These are phyloP conservation scores for Rhynchomys soricoides DNA, from an alignment of 2,113 vertebrate genomes.

Conservation along the genomic window DNA sequence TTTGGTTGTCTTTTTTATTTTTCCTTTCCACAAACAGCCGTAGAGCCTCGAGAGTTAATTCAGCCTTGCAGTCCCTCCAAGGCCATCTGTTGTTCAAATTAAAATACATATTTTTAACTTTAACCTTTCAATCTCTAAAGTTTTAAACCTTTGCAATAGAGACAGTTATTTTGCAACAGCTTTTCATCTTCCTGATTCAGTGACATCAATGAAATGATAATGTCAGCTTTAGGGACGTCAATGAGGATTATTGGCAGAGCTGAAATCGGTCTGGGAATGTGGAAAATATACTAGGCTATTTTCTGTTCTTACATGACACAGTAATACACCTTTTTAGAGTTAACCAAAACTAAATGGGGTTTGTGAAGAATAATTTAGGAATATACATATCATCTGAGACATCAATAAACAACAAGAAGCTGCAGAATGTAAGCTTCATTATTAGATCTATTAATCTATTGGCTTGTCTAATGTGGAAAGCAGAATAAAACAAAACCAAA, in stretches of 20 bases:
- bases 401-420: constrained; percentile 71
- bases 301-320: constrained; percentile 72
- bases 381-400: constrained; percentile 66
- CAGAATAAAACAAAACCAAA: constrained; percentile 60
- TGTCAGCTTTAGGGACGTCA: constrained; percentile 78
- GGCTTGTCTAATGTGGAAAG: constrained; percentile 33
- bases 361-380: constrained; percentile 72
- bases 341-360: constrained; percentile 69
- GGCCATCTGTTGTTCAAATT: constrained; percentile 85
- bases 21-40: constrained; percentile 74
- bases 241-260: constrained; percentile 65
- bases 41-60: constrained; percentile 81
- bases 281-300: constrained; percentile 71
- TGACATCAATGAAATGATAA: constrained; percentile 82
- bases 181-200: constrained; percentile 79
- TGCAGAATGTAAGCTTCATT: constrained; percentile 50
- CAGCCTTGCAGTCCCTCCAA: constrained; percentile 83
- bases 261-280: constrained; percentile 41
- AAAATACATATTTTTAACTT: constrained; percentile 85
- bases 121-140: constrained; percentile 84
- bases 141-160: constrained; percentile 83
- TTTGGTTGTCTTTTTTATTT: constrained; percentile 79
- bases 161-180: constrained; percentile 81
- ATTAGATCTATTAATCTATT: constrained; percentile 63
- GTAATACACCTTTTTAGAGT: constrained; percentile 54